phyloP scores from a whole-genome alignment of 2,113 vertebrate species.

The Felis chaus region DNA sequence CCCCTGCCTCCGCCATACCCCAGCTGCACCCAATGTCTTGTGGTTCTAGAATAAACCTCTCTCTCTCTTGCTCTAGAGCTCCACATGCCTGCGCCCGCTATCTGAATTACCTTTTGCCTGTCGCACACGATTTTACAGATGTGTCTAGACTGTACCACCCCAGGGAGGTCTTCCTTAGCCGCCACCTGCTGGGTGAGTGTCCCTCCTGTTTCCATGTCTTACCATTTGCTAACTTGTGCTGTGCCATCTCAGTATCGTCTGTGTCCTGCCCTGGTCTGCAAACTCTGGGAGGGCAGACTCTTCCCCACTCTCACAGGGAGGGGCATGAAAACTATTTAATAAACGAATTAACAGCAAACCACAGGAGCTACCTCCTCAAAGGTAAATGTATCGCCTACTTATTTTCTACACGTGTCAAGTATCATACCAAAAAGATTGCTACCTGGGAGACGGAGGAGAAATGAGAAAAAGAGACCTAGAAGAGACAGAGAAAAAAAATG shows the following conservation, averaged over 20 bases:
- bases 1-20: neutral
- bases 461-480: neutral
- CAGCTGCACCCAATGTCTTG: neutral
- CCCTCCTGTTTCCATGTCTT: neutral
- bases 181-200: too few relatives aligned
- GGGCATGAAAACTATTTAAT: neutral
- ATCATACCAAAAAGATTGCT: neutral
- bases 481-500: neutral
- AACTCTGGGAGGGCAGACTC: neutral
- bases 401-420: neutral
- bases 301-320: neutral
- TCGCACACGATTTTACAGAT: neutral
- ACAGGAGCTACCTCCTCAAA: neutral
- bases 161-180: neutral
- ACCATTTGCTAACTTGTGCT: neutral
- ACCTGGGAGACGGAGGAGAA: neutral
- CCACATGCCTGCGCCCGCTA: accelerated
- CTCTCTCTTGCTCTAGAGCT: neutral
- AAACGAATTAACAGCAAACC: neutral
- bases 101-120: neutral
- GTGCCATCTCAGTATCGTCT: neutral
- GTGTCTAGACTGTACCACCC: neutral
- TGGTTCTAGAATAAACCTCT: accelerated
- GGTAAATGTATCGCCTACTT: neutral
- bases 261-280: neutral